Conservation (phyloP, 2,797 vertebrate genomes). For the Oophaga sylvatica region DNA sequence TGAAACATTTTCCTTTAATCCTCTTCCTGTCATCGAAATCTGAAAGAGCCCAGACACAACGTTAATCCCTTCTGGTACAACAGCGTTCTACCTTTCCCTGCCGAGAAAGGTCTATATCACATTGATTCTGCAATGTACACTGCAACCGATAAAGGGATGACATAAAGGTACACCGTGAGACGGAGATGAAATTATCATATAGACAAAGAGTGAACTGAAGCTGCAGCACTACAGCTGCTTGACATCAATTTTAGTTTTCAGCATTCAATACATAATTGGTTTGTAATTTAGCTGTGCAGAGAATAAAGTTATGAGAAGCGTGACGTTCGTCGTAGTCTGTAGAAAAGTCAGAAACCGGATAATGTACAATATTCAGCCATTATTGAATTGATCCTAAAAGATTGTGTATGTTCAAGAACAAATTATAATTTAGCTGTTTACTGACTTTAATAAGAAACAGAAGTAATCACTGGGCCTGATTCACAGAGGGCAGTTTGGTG, state of each 20-base stretch:
- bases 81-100: constrained; percentile 33
- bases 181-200: constrained; percentile 49
- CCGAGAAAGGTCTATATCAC: constrained; percentile 47
- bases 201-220: constrained; percentile 29
- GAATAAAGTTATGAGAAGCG: neutral
- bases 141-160: constrained; percentile 40
- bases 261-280: constrained; percentile 43
- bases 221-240: constrained; percentile 40
- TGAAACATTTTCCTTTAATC: constrained; percentile 41
- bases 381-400: neutral
- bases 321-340: too few species aligned
- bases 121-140: constrained; percentile 47
- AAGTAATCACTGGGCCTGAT: neutral
- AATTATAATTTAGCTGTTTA: neutral
- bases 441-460: neutral
- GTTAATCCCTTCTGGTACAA: constrained; percentile 48
- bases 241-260: constrained; percentile 41
- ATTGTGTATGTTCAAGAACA: neutral
- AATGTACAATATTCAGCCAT: constrained; percentile 17
- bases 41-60: constrained; percentile 41
- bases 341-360: neutral
- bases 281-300: constrained; percentile 32
- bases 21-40: constrained; percentile 41
- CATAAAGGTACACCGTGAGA: constrained; percentile 42
- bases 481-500: neutral